Evolutionary conservation across 2,797 vertebrate species (phyloP).

Genomic region (Eulemur rubriventer): DNA sequence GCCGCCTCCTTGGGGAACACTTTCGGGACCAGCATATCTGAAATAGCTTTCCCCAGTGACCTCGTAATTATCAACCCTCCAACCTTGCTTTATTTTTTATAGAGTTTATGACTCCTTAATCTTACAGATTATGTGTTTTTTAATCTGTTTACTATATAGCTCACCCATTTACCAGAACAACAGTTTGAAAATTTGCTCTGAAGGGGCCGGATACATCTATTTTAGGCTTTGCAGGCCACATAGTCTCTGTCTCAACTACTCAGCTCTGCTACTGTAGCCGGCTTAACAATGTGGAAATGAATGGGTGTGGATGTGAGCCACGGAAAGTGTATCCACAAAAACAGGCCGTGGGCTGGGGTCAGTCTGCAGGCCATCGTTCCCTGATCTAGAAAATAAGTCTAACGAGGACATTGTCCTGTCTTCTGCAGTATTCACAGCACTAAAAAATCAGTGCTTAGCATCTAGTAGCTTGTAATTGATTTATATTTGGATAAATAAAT

Average conservation of each 20-base stretch:
- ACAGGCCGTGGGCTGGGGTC: no score
- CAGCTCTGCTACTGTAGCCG: not conserved
- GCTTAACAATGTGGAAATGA: no score
- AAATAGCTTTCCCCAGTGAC: not conserved
- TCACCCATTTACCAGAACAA: not conserved
- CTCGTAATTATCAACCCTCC: not conserved
- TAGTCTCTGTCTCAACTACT: not conserved
- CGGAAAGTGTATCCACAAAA: not conserved
- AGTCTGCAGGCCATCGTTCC: not conserved
- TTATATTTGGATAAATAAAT: not conserved
- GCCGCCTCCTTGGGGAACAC: not conserved
- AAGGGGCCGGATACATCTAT: not conserved
- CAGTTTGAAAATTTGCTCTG: not conserved
- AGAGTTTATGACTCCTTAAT: not conserved
- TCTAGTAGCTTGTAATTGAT: not conserved
- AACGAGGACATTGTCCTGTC: not conserved
- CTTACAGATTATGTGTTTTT: not conserved
- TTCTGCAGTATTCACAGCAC: not conserved
- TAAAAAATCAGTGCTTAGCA: not conserved
- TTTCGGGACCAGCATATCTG: not conserved
- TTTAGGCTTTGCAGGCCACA: not conserved
- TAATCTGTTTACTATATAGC: not conserved
- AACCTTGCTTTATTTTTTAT: not conserved
- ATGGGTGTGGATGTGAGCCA: no score
- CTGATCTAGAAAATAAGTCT: not conserved